phyloP scores from a whole-genome alignment of 2,113 vertebrate genomes.

The Clinocottus analis region DNA sequence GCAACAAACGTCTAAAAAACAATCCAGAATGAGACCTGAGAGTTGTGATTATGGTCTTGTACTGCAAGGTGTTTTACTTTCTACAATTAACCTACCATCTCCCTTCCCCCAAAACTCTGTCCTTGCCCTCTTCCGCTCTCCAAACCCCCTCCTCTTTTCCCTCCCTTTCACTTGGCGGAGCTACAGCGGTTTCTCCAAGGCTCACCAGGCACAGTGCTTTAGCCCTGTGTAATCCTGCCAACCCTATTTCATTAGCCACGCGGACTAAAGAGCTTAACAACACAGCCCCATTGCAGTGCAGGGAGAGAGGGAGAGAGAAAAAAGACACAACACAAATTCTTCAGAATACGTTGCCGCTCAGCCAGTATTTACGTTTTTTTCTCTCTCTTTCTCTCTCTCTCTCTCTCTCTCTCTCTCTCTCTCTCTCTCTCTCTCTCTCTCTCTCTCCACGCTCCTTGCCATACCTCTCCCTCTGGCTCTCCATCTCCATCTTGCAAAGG shows the following conservation, averaged over 20 bases:
- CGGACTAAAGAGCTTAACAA: slow-evolving; percentile 86
- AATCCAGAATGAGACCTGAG: slow-evolving; percentile 59
- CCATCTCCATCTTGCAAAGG: slow-evolving; percentile 72
- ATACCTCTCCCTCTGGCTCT: slow-evolving; percentile 60
- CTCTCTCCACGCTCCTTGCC: slow-evolving; percentile 46
- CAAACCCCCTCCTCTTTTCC: slow-evolving; percentile 55
- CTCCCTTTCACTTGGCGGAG: slow-evolving; percentile 73
- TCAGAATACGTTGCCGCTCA: slow-evolving; percentile 78
- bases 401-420: background rate
- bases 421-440: slow-evolving; percentile 20
- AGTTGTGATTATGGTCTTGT: slow-evolving; percentile 44
- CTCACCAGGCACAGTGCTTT: slow-evolving; percentile 82
- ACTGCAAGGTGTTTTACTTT: slow-evolving; percentile 58
- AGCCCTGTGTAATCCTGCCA: slow-evolving; percentile 84
- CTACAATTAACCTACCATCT: slow-evolving; percentile 49
- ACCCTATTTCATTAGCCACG: slow-evolving; percentile 85
- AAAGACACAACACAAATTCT: slow-evolving; percentile 74
- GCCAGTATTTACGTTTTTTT: slow-evolving; percentile 72
- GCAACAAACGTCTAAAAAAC: slow-evolving; percentile 43
- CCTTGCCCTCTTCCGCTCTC: slow-evolving; percentile 52
- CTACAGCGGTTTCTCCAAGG: slow-evolving; percentile 76
- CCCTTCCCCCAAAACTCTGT: slow-evolving; percentile 33
- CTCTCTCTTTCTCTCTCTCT: no score
- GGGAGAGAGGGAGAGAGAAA: slow-evolving; percentile 40
- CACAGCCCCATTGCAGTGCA: slow-evolving; percentile 74